Percentiles rank a stretch among this genome's conserved stretches.
These are phyloP conservation scores for Turritopsis rubra DNA, from an alignment of 30 jellyfish, hydroid and myxozoan genomes.

Conservation along the genomic window DNA sequence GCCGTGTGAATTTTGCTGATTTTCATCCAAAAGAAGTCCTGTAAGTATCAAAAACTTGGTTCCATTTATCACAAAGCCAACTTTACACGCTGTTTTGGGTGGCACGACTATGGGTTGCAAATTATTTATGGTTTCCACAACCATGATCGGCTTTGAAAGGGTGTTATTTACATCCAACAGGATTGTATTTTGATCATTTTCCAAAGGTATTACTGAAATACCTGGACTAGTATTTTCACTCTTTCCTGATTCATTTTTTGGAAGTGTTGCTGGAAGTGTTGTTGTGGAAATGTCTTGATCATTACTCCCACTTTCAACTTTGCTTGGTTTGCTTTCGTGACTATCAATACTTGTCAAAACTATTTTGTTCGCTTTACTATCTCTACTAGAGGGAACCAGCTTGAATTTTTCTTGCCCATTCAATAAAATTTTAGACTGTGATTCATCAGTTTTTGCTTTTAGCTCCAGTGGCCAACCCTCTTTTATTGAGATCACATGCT, in stretches of 20 bases:
- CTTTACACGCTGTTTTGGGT: slow-evolving; percentile 56
- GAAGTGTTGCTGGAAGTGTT: not conserved
- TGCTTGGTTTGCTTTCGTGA: not conserved
- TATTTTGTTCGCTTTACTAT: not conserved
- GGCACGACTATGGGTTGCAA: slow-evolving; percentile 73
- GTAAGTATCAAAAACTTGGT: slow-evolving; percentile 48
- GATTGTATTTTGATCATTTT: slow-evolving; percentile 30
- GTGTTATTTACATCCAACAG: slow-evolving; percentile 67
- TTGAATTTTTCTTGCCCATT: slow-evolving; percentile 78
- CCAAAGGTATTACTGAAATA: not conserved
- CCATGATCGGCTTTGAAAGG: slow-evolving; percentile 47
- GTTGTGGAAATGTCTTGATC: not conserved
- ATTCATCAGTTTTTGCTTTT: slow-evolving; percentile 61
- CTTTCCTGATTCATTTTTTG: not conserved
- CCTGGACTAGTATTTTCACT: slow-evolving; percentile 2
- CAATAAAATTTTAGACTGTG: slow-evolving; percentile 44
- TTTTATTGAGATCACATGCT: slow-evolving; percentile 36
- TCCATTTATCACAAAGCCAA: slow-evolving; percentile 67
- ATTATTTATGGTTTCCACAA: slow-evolving; percentile 60
- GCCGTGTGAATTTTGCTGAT: slow-evolving; percentile 23
- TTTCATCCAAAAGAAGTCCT: slow-evolving; percentile 58
- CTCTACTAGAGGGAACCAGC: not conserved
- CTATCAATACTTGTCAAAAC: not conserved
- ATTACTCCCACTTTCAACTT: not conserved
- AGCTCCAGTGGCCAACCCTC: slow-evolving; percentile 77